Conservation (phyloP, 1,140 invertebrate genomes). For the Anastrepha ludens region DNA sequence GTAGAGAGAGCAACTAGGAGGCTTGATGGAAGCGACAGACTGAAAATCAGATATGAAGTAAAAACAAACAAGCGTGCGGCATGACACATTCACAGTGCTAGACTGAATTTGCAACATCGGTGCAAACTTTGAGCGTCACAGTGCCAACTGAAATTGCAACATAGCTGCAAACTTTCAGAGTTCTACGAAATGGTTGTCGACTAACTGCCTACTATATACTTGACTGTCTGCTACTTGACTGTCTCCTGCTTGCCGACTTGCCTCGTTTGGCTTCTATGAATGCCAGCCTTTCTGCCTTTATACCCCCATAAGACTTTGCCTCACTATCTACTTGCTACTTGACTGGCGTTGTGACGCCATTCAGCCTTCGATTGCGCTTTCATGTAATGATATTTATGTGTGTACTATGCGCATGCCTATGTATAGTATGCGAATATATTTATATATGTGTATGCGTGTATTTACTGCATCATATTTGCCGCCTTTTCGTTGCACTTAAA, state of each 20-base stretch:
- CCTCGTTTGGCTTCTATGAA: neutral
- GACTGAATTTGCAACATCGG: neutral
- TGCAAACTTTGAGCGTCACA: neutral
- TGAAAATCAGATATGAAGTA: slow-evolving; percentile 28
- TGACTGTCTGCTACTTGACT: neutral
- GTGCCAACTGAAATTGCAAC: slow-evolving; percentile 25
- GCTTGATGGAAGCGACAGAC: neutral
- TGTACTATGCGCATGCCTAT: neutral
- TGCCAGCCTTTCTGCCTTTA: neutral
- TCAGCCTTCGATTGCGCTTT: neutral
- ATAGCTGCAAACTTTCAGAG: slow-evolving; percentile 5
- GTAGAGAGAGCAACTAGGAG: neutral
- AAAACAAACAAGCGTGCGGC: slow-evolving; percentile 37
- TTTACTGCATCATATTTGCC: neutral
- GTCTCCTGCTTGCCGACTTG: neutral
- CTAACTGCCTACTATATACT: neutral
- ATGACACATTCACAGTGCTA: neutral
- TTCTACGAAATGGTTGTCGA: slow-evolving; percentile 8
- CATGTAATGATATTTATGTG: slow-evolving; percentile 2
- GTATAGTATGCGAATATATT: neutral
- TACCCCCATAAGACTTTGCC: neutral
- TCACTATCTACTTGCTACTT: neutral
- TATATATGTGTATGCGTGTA: neutral
- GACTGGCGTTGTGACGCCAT: neutral
- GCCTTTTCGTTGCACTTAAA: too few relatives aligned